Evolutionary conservation across 2,888 invertebrate species (phyloP), one percentile per base, ranked within the genome.

Genomic region (Caenorhabditis japonica): DNA sequence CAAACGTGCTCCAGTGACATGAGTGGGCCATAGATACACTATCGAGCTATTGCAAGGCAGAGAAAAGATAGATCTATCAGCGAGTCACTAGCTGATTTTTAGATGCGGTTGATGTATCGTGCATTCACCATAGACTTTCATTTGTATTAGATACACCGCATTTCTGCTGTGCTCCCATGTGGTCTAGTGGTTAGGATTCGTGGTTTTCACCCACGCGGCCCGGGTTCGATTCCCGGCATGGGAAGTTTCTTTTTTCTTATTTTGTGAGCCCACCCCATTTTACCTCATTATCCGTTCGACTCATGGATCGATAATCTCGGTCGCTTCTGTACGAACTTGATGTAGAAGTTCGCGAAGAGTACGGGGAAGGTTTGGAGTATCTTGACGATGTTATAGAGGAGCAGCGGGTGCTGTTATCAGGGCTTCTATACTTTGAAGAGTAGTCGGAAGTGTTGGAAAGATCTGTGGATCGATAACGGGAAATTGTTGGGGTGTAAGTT

Each of bases 181-280:
- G 85, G 85, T 85, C 85, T 85, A 85, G 84, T 85, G 85, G 85
- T 86, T 86, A 86, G 85, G 84, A 86, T 86, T 86, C 79, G 84
- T 84, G 85, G 85, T 84, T 85, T 85, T 85, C 85, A 85, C 85
- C 85, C 85, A 84, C 84, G 81, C 85, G 85, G 85, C 85, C 84
- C 85, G 85, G 85, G 85, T 85, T 86, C 85, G 85, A 85, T 86
- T 85, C 85, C 85, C 85, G 85, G 85, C 85, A 85, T 81, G 82
- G 84, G 64, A 4, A 19, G 13, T 23, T 23, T 13, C 13, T 23
- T 23, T 43, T 43, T 49, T 19, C 21, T 5, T 23, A 12, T 3
- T 10, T 3, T 19, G 5, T 15, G 2, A n/a, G 3, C 1, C 10
- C 19, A 3, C 17, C 15, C 2, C 4, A 3, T 8, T 25, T 39